Base-by-base conservation (phyloP, 2,888 invertebrate species). In the Acanthopleura granulata region DNA sequence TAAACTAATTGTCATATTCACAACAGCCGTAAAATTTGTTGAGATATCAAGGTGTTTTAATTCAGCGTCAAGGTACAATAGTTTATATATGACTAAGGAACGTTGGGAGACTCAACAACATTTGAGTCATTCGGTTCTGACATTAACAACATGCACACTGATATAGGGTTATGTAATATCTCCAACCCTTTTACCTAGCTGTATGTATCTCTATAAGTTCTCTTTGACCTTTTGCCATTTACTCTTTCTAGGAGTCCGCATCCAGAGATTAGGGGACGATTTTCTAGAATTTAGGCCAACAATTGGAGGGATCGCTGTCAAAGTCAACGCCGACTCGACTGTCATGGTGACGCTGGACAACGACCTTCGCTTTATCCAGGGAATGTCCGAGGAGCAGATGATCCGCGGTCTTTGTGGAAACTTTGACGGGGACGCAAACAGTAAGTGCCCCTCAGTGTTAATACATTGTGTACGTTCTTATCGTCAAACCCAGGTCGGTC, bases 361-460 rank as follows among this genome's bases (percentile, higher is more conserved):
- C n/a, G 40, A 71, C 4, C n/a, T 71, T 3, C 22, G 66, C 16
- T 66, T 66, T 25, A 18, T 27, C 27, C 27, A 66, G 16, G 66
- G 66, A 18, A 66, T 66, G 66, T 66, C 71, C 25, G 73, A 75
- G 25, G 57, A 74, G 49, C 27, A 49, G 15, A 49, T 25, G 15
- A 30, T 74, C 72, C 51, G 49, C 12, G 81, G 81, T n/a, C 70
- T 81, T 30, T 81, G 81, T 66, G 81, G 81, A 29, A 75, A 81
- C 74, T 78, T 72, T 62, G 80, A 81, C 72, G 76, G 76, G 27
- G 75, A 79, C 40, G 73, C 79, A 9, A 25, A 49, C 40, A 79
- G 80, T 77, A 74, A 76, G 76, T 40, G 40, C 9, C 40, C 9
- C 40, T 40, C 3, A 6, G 40, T 40, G 3, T n/a, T n/a, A n/a